These are phyloP conservation scores for Catotricha subobsoleta DNA, from an alignment of 2,888 invertebrate species.

Conservation along the genomic window DNA sequence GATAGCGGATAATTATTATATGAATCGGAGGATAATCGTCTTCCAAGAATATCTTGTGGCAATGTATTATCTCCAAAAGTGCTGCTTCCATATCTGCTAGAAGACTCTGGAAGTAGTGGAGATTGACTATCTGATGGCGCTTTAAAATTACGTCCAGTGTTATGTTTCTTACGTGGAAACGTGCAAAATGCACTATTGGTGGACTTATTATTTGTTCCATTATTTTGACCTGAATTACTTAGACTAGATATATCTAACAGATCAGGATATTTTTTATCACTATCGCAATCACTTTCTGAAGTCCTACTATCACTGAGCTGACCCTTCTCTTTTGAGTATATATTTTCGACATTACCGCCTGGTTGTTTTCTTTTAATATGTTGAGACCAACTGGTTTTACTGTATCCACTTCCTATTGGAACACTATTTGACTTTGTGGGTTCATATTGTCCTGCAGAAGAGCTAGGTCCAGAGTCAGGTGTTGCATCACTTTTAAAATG, in stretches of 20 bases:
- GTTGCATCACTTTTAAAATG: constrained; percentile 15
- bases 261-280: constrained; percentile 38
- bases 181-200: constrained; percentile 37
- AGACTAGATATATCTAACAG: constrained; percentile 33
- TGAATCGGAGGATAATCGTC: constrained; percentile 34
- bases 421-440: background rate
- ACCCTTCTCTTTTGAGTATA: constrained; percentile 10
- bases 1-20: constrained; percentile 23
- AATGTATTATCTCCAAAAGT: constrained; percentile 41
- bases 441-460: constrained; percentile 31
- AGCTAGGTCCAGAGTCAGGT: constrained; percentile 37
- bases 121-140: constrained; percentile 50
- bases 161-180: constrained; percentile 35
- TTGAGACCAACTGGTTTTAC: constrained; percentile 1
- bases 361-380: background rate
- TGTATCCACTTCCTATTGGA: constrained; percentile 11
- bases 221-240: constrained; percentile 20
- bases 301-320: constrained; percentile 8
- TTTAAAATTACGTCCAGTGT: constrained; percentile 23
- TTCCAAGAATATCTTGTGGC: constrained; percentile 31
- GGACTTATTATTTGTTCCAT: constrained; percentile 8
- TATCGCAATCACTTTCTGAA: constrained; percentile 23
- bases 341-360: background rate
- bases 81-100: constrained; percentile 51
- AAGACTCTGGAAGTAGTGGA: constrained; percentile 42